phyloP scores from a whole-genome alignment of 2,797 vertebrate genomes.

The Phalloptychus januarius region DNA sequence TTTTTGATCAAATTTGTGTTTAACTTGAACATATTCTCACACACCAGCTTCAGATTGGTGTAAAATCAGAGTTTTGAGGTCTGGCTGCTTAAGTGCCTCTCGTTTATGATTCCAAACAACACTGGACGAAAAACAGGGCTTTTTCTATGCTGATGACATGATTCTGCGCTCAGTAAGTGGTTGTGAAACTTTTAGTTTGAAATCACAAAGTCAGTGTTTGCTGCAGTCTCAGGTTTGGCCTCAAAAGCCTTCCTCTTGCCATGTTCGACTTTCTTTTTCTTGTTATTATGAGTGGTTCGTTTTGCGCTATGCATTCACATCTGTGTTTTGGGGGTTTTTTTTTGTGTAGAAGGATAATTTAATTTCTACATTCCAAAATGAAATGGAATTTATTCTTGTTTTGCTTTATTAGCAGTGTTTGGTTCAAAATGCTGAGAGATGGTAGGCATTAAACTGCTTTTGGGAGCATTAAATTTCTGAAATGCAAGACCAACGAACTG shows the following conservation, averaged over 20 bases:
- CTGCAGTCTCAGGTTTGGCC: constrained; percentile 66
- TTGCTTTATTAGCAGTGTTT: constrained; percentile 18
- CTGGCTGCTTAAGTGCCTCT: constrained; percentile 49
- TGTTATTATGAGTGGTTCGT: constrained; percentile 3
- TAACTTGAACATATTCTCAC: constrained; percentile 16
- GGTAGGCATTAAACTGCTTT: background rate
- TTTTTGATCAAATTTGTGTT: constrained; percentile 12
- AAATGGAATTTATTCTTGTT: background rate
- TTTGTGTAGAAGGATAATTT: constrained; percentile 13
- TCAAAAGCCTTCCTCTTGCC: constrained; percentile 53
- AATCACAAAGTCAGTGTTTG: constrained; percentile 41
- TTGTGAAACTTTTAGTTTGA: constrained; percentile 33
- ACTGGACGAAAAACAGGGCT: constrained; percentile 35
- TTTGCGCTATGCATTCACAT: constrained; percentile 10
- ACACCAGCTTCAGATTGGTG: constrained; percentile 4
- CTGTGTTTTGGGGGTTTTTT: constrained; percentile 28
- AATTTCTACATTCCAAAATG: constrained; percentile 15
- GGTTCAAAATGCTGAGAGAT: constrained; percentile 7
- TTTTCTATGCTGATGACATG: constrained; percentile 17
- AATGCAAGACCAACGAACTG: background rate
- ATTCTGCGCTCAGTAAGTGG: constrained; percentile 10
- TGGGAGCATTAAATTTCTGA: background rate
- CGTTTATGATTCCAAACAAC: constrained; percentile 29
- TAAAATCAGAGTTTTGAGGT: constrained; percentile 15
- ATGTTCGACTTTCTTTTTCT: constrained; percentile 33